phyloP scores from a whole-genome alignment of 2,113 vertebrate genomes.

The Sorex araneus region DNA sequence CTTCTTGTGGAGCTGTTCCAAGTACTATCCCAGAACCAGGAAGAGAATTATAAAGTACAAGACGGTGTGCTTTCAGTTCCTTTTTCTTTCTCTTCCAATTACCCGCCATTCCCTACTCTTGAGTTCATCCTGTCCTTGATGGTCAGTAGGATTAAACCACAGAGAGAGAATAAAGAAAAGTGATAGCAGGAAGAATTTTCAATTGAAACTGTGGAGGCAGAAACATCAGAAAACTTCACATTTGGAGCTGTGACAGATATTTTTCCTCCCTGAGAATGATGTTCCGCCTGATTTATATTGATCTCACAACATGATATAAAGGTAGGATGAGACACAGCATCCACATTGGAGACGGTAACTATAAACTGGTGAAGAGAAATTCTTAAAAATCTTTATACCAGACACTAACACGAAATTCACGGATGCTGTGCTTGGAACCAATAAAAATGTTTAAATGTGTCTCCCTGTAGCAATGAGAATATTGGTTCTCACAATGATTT shows the following conservation, averaged over 20 bases:
- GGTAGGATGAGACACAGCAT: not conserved
- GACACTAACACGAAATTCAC: not conserved
- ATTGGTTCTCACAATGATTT: not conserved
- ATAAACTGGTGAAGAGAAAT: not conserved
- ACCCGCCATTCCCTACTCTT: not conserved
- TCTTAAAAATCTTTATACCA: not conserved
- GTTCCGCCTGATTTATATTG: constrained; percentile 52
- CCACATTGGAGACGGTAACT: not conserved
- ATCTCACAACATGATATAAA: constrained; percentile 62
- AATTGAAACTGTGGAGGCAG: not conserved
- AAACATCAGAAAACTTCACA: constrained; percentile 50
- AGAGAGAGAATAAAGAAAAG: constrained; percentile 57
- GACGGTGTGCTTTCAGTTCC: not conserved
- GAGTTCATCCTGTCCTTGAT: not conserved
- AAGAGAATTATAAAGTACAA: not conserved
- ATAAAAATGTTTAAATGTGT: not conserved
- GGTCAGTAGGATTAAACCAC: constrained; percentile 34
- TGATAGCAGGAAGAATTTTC: constrained; percentile 48
- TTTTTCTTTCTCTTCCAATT: constrained; percentile 36
- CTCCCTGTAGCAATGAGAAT: not conserved
- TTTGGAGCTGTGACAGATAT: constrained; percentile 8
- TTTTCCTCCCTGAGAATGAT: constrained; percentile 19
- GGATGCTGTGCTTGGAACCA: not conserved
- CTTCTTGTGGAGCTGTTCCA: not conserved
- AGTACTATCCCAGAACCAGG: not conserved